Percentiles rank a stretch among this genome's conserved stretches.
phyloP scores from a whole-genome alignment of 1,140 invertebrate genomes.

The Antheraea pernyi region DNA sequence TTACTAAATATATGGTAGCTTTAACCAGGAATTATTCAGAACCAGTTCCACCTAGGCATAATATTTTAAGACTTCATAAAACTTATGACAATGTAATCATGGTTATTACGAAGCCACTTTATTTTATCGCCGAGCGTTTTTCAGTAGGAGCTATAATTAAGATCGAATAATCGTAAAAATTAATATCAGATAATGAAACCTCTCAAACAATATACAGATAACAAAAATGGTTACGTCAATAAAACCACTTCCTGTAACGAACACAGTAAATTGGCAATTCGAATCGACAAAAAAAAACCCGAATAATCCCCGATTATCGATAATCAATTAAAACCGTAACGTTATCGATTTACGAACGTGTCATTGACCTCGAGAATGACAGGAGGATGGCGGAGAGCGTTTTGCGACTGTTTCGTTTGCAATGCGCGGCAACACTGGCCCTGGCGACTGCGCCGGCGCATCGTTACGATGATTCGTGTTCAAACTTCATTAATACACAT shows the following conservation, averaged over 20 bases:
- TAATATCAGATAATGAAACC: constrained; percentile 10
- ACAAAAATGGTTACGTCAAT: constrained; percentile 8
- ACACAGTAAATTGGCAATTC: constrained; percentile 7
- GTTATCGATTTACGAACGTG: constrained; percentile 31
- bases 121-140: neutral
- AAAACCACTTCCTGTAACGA: constrained; percentile 6
- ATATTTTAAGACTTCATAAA: constrained; percentile 2
- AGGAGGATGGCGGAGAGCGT: constrained; percentile 8
- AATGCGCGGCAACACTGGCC: constrained; percentile 60
- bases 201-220: constrained; percentile 1
- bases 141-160: neutral
- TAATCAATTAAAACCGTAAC: constrained; percentile 28
- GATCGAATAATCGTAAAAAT: constrained; percentile 6
- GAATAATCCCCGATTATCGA: constrained; percentile 19
- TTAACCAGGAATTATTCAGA: neutral
- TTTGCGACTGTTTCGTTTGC: constrained; percentile 49
- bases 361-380: constrained; percentile 53
- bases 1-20: neutral
- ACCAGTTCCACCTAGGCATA: neutral
- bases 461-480: constrained; percentile 40
- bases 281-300: constrained; percentile 2
- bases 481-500: constrained; percentile 69
- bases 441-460: constrained; percentile 51
- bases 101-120: constrained; percentile 1
- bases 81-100: neutral